Evolutionary conservation across 2,888 invertebrate genomes (phyloP).

Genomic region (Tetragonisca angustula): DNA sequence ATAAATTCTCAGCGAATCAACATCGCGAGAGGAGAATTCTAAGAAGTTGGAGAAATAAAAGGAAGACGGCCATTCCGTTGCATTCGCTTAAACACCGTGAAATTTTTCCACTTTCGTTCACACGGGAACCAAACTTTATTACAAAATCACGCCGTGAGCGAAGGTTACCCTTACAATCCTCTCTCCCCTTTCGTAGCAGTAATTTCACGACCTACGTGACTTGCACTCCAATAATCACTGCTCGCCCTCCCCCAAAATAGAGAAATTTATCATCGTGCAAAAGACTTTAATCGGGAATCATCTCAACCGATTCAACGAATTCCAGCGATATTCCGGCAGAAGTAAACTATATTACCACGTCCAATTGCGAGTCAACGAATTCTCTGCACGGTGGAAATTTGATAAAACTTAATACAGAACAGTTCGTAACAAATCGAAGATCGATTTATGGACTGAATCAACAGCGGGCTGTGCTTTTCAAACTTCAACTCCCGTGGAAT

Average conservation of each 20-base stretch:
- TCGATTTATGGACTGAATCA: not conserved
- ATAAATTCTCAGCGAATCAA: not conserved
- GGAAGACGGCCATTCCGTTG: not conserved
- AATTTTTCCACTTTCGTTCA: slow-evolving; percentile 7
- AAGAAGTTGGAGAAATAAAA: not conserved
- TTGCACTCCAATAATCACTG: slow-evolving; percentile 25
- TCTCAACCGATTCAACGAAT: not conserved
- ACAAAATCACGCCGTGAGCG: not conserved
- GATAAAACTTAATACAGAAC: too few relatives aligned
- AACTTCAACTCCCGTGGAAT: not conserved
- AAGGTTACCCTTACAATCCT: slow-evolving; percentile 18
- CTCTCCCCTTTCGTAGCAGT: slow-evolving; percentile 12
- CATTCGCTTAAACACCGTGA: not conserved
- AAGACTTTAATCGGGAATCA: slow-evolving; percentile 35
- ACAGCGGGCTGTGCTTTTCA: not conserved
- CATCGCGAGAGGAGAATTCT: not conserved
- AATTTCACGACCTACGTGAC: slow-evolving; percentile 50
- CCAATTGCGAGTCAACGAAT: too few relatives aligned
- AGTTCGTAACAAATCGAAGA: not conserved
- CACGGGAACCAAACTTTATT: slow-evolving; percentile 5
- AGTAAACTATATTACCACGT: too few relatives aligned
- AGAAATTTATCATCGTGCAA: not conserved
- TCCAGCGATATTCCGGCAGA: not conserved
- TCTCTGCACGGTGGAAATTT: too few relatives aligned
- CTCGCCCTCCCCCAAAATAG: slow-evolving; percentile 7